phyloP scores from a whole-genome alignment of 2,797 vertebrate species.

The Nasua narica region DNA sequence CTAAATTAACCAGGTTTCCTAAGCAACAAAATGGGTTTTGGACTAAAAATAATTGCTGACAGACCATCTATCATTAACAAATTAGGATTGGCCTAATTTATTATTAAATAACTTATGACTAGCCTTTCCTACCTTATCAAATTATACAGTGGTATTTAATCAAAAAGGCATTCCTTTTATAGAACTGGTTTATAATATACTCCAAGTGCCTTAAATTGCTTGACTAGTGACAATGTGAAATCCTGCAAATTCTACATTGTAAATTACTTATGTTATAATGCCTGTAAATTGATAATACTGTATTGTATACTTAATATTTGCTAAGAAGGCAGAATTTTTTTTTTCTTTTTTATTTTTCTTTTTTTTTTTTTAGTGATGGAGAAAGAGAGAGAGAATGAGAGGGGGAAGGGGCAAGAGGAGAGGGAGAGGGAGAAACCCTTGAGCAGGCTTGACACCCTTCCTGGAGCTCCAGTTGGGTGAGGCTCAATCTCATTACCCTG shows the following conservation, averaged over 20 bases:
- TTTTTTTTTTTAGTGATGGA: neutral
- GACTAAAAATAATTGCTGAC: conserved; percentile 27
- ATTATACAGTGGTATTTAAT: neutral
- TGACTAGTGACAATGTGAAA: neutral
- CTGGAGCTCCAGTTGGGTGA: neutral
- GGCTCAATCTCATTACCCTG: neutral
- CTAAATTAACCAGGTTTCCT: conserved; percentile 48
- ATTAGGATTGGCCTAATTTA: neutral
- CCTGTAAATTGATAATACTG: neutral
- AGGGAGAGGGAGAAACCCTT: neutral
- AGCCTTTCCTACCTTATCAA: neutral
- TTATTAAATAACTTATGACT: conserved; percentile 2
- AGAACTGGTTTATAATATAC: neutral
- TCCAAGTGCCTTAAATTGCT: neutral
- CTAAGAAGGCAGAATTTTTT: neutral
- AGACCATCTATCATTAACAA: neutral
- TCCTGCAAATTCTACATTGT: neutral
- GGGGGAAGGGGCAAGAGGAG: neutral
- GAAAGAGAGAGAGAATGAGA: neutral
- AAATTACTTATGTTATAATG: neutral
- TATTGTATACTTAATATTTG: neutral
- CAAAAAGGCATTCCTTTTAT: neutral
- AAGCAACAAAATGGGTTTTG: conserved; percentile 8
- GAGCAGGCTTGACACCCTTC: neutral
- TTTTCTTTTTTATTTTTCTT: neutral